Evolutionary conservation across 2,113 vertebrate genomes (phyloP), one percentile per base, ranked within the genome.

Genomic region (Vicugna pacos): DNA sequence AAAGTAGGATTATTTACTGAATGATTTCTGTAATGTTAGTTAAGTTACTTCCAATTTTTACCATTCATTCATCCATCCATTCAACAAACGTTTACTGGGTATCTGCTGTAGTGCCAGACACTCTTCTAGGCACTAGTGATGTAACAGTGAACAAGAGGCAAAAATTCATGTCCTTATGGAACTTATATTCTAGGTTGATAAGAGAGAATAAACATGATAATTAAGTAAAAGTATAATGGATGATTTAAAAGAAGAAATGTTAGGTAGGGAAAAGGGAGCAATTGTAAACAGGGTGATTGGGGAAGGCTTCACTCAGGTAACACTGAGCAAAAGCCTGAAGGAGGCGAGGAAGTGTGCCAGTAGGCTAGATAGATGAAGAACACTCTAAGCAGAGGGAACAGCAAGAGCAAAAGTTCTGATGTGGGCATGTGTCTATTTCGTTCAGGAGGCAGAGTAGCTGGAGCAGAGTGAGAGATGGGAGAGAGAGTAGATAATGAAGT

Each of bases 31-130:
- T 48, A 87, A 64, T 92, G 65, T 64, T 70, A 79, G 30, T 69
- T 80, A 79, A 85, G 62, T 95, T 42, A 86, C 72, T 95, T 87
- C 8, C 17, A 95, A 32, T 73, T 58, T 92, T 56, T 87, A 58
- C 52, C 42, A 52, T 65, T 20, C 26, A 50, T 13, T 22, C 28
- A 26, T 73, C 12, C 26, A 46, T 54, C 24, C 32, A 84, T 5
- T 19, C 52, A 85, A n/a, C 52, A 89, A 81, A 54, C n/a, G 75
- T 26, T 58, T 67, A 69, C 0, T 28, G 72, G 52, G 72, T 16
- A 79, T 24, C 72, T 95, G 46, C 52, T 67, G 19, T 24, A 64
- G 35, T 80, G n/a, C 30, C 30, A 60, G 38, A 42, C 26, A 38
- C 62, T 80, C 19, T 80, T 72, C 56, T 20, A 72, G 54, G 42